Evolutionary conservation across 2,113 vertebrate genomes (phyloP).

Genomic region (Epinephelus moara): DNA sequence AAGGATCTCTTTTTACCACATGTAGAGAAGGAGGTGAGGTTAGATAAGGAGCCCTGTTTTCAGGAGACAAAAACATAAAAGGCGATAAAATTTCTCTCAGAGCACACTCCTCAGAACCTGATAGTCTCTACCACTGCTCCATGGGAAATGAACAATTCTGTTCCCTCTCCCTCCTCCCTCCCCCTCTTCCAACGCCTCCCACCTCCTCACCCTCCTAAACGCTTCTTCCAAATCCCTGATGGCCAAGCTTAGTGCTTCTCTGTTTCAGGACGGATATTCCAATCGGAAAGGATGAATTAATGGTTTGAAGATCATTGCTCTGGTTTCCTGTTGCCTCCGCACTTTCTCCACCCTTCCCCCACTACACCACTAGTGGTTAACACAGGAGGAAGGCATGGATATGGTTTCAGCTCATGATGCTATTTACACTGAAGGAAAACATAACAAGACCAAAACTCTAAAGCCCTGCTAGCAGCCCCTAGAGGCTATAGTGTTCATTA

Average conservation of each 20-base stretch:
- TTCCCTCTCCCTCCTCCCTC: neutral
- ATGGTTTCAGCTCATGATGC: conserved; percentile 31
- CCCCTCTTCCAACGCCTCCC: neutral
- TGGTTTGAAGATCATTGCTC: conserved; percentile 44
- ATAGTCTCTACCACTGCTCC: conserved; percentile 24
- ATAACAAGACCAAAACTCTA: neutral
- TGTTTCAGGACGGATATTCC: conserved; percentile 70
- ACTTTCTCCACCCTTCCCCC: conserved; percentile 26
- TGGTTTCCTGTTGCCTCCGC: conserved; percentile 56
- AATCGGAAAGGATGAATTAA: conserved; percentile 60
- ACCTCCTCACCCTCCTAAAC: conserved; percentile 6
- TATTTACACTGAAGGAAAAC: conserved; percentile 23
- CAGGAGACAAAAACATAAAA: conserved; percentile 25
- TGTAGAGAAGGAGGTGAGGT: conserved; percentile 10
- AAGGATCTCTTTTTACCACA: neutral
- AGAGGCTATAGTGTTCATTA: neutral
- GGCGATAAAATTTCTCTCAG: conserved; percentile 21
- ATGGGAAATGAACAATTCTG: conserved; percentile 21
- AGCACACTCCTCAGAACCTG: conserved; percentile 33
- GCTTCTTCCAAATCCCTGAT: conserved; percentile 45
- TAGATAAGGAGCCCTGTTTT: conserved; percentile 41
- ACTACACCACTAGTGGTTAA: neutral
- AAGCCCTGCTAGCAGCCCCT: neutral
- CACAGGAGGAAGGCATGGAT: conserved; percentile 42
- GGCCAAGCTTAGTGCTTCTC: conserved; percentile 58